These are phyloP conservation scores for Hiodon alosoides DNA, from an alignment of 2,113 vertebrate species.

Conservation along the genomic window DNA sequence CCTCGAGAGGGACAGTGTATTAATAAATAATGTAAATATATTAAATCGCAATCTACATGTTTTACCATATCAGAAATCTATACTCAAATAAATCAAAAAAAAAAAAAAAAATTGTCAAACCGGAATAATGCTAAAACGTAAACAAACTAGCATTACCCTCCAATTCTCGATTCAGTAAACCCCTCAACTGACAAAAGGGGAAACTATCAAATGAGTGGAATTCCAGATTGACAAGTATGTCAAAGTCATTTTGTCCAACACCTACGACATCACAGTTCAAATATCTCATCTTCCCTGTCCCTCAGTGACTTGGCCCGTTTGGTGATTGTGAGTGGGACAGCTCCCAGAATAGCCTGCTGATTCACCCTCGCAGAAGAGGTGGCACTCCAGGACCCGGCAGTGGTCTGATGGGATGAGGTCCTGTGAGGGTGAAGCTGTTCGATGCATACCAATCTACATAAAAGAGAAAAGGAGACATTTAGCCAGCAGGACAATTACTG, in stretches of 20 bases:
- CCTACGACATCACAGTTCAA: conserved; percentile 66
- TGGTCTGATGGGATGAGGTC: conserved; percentile 22
- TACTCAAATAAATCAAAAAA: not conserved
- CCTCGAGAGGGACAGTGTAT: not conserved
- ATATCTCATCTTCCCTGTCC: conserved; percentile 82
- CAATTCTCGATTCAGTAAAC: not conserved
- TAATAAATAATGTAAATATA: not conserved
- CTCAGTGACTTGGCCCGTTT: conserved; percentile 63
- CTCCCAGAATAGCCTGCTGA: conserved; percentile 56
- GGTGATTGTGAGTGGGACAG: conserved; percentile 70
- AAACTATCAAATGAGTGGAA: not conserved
- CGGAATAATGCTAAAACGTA: not conserved
- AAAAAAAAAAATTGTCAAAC: not conserved
- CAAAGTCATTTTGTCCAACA: not conserved
- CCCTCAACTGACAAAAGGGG: not conserved
- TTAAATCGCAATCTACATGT: not conserved
- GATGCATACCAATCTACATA: conserved; percentile 51
- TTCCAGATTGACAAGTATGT: not conserved
- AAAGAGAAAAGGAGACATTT: not conserved
- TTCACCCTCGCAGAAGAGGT: conserved; percentile 38
- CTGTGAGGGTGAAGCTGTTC: conserved; percentile 45
- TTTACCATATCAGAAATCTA: not conserved
- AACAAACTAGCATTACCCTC: not conserved
- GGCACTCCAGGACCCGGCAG: conserved; percentile 33
- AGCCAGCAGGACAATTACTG: not conserved